phyloP scores from a whole-genome alignment of 2,113 vertebrate genomes.

The Microcebus ravelobensis region DNA sequence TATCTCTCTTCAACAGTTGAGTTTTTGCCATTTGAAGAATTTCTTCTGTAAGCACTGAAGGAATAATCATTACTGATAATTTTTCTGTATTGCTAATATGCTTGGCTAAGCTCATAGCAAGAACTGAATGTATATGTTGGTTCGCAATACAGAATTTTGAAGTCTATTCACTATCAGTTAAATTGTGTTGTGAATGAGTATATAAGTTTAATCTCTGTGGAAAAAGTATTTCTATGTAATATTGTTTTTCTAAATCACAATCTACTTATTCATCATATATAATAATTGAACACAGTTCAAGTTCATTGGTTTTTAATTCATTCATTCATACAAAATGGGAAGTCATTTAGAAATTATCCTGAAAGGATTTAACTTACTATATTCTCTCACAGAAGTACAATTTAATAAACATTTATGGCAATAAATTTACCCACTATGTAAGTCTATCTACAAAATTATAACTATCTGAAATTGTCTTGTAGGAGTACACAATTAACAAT shows the following conservation, averaged over 20 bases:
- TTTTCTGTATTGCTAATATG: conserved; percentile 9
- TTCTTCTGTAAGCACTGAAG: neutral
- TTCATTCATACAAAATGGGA: conserved; percentile 4
- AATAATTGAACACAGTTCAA: neutral
- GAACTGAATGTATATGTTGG: neutral
- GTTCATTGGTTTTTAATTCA: neutral
- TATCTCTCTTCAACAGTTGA: neutral
- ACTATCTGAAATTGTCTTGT: neutral
- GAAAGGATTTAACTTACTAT: neutral
- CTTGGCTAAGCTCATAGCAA: conserved; percentile 19
- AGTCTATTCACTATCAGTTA: neutral
- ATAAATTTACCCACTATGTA: neutral
- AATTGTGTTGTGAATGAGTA: conserved; percentile 3
- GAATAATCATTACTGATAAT: neutral
- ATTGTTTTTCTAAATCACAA: neutral
- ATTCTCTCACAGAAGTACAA: neutral
- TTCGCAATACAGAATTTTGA: conserved; percentile 26
- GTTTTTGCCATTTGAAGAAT: neutral
- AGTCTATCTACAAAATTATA: neutral
- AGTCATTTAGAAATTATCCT: neutral
- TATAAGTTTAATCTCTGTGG: neutral
- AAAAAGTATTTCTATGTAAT: neutral
- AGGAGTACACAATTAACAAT: neutral
- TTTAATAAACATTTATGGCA: neutral
- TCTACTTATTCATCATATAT: neutral